Base-by-base conservation (phyloP, 2,888 invertebrate species). In the Ophion ellenae region DNA sequence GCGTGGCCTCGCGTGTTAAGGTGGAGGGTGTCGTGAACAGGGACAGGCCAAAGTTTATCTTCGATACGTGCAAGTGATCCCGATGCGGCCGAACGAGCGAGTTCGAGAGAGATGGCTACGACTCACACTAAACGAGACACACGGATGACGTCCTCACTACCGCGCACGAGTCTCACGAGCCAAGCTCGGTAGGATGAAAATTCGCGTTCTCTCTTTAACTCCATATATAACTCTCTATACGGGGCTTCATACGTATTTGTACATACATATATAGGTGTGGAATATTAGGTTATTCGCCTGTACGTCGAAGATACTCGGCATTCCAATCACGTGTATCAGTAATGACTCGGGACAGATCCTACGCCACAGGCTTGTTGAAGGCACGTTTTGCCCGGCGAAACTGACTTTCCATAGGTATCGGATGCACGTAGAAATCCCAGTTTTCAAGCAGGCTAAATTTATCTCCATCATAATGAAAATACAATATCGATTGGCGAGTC, bases 1-100 rank as follows among this genome's bases (percentile, higher is more conserved):
- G 32, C 81, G 75, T 86, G 84, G 79, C 69, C 81, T 61, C 73
- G 64, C 83, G 78, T 81, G 86, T 61, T 81, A 83, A 79, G 75
- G 85, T 85, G 81, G 81, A 47, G 61, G 85, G 86, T 78, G 77
- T 85, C 85, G 82, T 80, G 84, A 81, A 84, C 83, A 85, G 86
- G 86, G 86, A 87, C 86, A 88, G 85, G 85, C 83, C 77, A 83
- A 90, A 91, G 91, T 92, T 93, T 92, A 92, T 93, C 91, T 90
- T 79, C 86, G 86, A 90, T 90, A 92, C 92, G 93, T 92, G 93
- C 88, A 88, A 86, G 87, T 86, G 90, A 90, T 91, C 90, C 86
- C 86, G 88, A 89, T 90, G 88, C 81, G 61, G 32, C 64, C 47
- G 64, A 70, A 70, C 67, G 73, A 81, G 61, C 11, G 53, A 53